Base-by-base conservation (phyloP, 2,888 invertebrate genomes). In the Spatulosminthurus flaviceps region DNA sequence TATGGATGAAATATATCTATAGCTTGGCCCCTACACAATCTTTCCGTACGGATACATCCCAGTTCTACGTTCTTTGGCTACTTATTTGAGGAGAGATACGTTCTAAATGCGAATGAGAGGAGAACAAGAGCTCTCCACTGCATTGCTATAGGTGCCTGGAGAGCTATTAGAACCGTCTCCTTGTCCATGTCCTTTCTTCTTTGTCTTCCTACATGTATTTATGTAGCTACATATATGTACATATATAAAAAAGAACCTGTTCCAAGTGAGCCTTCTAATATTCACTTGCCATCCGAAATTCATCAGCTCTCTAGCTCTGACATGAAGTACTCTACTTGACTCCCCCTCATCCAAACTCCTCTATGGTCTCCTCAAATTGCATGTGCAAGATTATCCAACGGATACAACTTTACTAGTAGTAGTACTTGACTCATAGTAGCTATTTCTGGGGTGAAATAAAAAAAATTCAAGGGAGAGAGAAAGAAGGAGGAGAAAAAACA, bases 101-200 rank as follows among this genome's bases (percentile, higher is more conserved):
- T 34, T 74, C 60, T 75, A 80, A 80, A 73, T 80, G 80, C 66
- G 42, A 61, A 70, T 78, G 75, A 66, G 77, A 77, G 73, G 43
- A 77, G 76, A 61, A 71, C 75, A 76, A 78, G 78, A 42, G 78
- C 72, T 78, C 80, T 83, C 80, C 75, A 81, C 75, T 79, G 83
- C 75, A 83, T 81, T 82, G 74, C 77, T 83, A 85, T 84, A 74
- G 83, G 83, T 83, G 83, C 78, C 85, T 83, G 80, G 85, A 85
- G 85, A 82, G 84, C 84, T 82, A 83, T 85, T 84, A 83, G 74
- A 80, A 75, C 29, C 80, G 70, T 77, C 74, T 80, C 80, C 79
- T 79, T 81, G 79, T 81, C 81, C 78, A 77, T 80, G 26, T 61
- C 34, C 60, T 34, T 34, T 60, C 26, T 71, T 64, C 21, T 64